A percentile compares a stretch with the other conserved stretches of the same genome.
Conservation (phyloP, 2,797 vertebrate genomes). For the Euthynnus affinis region DNA sequence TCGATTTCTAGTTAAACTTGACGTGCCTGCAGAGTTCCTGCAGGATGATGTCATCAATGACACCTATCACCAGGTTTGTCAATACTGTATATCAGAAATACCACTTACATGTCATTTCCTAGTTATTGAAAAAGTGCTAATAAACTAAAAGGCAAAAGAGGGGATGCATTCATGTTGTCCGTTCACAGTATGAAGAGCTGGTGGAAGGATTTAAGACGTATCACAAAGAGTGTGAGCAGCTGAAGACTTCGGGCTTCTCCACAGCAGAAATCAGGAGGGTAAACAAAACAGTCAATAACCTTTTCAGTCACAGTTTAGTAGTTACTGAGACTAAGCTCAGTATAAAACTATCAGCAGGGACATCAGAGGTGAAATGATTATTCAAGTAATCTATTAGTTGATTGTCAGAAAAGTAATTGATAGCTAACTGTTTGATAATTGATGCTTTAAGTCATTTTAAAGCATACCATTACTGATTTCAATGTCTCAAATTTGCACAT, state of each 20-base stretch:
- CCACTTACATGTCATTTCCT: not conserved
- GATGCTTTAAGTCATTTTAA: not conserved
- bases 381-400: not conserved
- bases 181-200: constrained; percentile 94
- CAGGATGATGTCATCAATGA: constrained; percentile 94
- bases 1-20: constrained; percentile 93
- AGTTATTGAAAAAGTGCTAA: not conserved
- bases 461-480: no score
- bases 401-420: no score
- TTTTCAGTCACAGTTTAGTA: not conserved
- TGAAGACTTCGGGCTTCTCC: constrained; percentile 95
- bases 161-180: constrained; percentile 16
- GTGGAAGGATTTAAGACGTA: constrained; percentile 96
- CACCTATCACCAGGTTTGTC: constrained; percentile 92
- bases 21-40: constrained; percentile 95
- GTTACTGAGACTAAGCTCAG: not conserved
- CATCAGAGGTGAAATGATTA: not conserved
- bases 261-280: constrained; percentile 97
- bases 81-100: not conserved
- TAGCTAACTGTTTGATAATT: not conserved
- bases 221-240: constrained; percentile 96
- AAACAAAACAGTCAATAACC: constrained; percentile 56
- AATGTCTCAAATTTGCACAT: no score
- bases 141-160: not conserved
- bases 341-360: not conserved